These are phyloP conservation scores for Syngnathoides biaculeatus DNA, from an alignment of 2,113 vertebrate species.

Conservation along the genomic window DNA sequence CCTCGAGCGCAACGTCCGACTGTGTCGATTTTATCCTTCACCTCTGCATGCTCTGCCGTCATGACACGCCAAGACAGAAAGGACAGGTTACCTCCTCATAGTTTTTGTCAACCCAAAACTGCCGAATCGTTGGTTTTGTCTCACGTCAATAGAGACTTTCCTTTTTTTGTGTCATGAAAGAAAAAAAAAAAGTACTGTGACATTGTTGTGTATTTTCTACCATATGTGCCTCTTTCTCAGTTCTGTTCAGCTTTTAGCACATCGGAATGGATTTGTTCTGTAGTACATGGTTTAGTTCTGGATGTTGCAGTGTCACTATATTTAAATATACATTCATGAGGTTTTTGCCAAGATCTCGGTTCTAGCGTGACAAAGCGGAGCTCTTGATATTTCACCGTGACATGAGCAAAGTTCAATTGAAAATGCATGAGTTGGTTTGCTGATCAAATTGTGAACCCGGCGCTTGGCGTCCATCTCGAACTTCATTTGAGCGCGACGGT, in stretches of 20 bases:
- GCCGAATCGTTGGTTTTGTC: slow-evolving; percentile 14
- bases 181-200: slow-evolving; percentile 39
- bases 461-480: slow-evolving; percentile 3
- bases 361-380: neutral
- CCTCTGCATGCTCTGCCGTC: slow-evolving; percentile 43
- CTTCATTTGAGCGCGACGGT: slow-evolving; percentile 27
- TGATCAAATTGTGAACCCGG: slow-evolving; percentile 12
- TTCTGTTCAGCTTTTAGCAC: slow-evolving; percentile 27
- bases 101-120: slow-evolving; percentile 38
- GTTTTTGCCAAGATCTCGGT: neutral
- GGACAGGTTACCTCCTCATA: slow-evolving; percentile 4
- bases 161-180: slow-evolving; percentile 15
- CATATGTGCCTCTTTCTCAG: slow-evolving; percentile 75
- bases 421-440: slow-evolving; percentile 15
- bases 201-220: slow-evolving; percentile 61
- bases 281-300: neutral
- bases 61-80: neutral
- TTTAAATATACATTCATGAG: neutral
- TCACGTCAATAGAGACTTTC: neutral
- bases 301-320: slow-evolving; percentile 7
- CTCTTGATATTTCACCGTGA: neutral
- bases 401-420: neutral
- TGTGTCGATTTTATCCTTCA: slow-evolving; percentile 20
- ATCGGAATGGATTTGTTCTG: slow-evolving; percentile 19
- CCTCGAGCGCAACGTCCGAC: neutral